These are phyloP conservation scores for Oreochromis niloticus DNA, from an alignment of 2,113 vertebrate genomes.

Conservation along the genomic window DNA sequence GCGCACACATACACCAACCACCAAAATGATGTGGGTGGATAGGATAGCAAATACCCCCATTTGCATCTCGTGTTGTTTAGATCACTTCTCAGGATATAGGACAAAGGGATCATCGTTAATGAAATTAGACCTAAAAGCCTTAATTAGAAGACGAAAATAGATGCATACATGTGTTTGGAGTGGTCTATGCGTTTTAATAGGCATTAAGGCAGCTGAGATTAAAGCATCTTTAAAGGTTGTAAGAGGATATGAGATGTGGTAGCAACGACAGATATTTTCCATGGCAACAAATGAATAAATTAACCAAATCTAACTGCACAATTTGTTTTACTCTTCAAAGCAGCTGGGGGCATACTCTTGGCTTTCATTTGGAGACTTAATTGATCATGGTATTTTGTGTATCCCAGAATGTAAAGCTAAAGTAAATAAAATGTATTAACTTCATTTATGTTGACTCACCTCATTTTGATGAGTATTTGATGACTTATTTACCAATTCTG, in stretches of 20 bases:
- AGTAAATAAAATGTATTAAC: not conserved
- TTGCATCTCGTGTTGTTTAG: slow-evolving; percentile 59
- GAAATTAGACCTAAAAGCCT: slow-evolving; percentile 58
- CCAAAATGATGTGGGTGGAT: slow-evolving; percentile 51
- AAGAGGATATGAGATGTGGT: not conserved
- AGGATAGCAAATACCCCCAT: slow-evolving; percentile 38
- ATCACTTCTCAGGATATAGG: slow-evolving; percentile 33
- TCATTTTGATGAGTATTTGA: not conserved
- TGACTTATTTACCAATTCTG: not conserved
- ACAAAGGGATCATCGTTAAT: slow-evolving; percentile 44
- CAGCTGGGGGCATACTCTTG: not conserved
- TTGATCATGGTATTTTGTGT: not conserved
- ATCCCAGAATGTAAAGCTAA: not conserved
- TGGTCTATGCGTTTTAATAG: slow-evolving; percentile 31
- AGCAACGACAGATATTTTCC: not conserved
- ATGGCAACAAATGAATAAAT: slow-evolving; percentile 11
- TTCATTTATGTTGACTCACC: not conserved
- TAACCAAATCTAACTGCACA: not conserved
- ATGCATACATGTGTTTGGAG: slow-evolving; percentile 25
- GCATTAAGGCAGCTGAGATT: slow-evolving; percentile 40
- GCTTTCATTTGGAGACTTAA: not conserved
- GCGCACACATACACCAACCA: not conserved
- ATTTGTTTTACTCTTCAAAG: not conserved
- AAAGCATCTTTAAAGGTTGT: slow-evolving; percentile 38
- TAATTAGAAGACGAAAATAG: slow-evolving; percentile 20